Conservation (phyloP, 2,797 vertebrate genomes). For the Pangasius djambal region DNA sequence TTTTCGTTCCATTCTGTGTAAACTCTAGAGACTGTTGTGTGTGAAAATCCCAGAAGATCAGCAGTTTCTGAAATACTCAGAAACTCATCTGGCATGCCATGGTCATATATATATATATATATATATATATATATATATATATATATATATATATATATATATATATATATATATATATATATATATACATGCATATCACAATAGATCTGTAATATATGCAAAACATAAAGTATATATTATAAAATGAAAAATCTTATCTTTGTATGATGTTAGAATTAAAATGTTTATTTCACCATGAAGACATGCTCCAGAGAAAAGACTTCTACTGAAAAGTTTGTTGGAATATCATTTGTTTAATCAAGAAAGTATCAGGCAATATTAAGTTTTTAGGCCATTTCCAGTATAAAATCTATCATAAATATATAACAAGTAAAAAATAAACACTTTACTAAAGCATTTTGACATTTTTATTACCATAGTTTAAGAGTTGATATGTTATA, state of each 20-base stretch:
- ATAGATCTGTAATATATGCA: not conserved
- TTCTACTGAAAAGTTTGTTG: not conserved
- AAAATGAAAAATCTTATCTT: not conserved
- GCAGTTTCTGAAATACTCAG: conserved; percentile 2
- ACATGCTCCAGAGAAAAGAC: not conserved
- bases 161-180: too few species aligned
- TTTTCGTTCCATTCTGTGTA: not conserved
- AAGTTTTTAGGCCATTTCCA: not conserved
- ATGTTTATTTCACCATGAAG: not conserved
- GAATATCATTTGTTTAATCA: not conserved
- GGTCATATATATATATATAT: not conserved
- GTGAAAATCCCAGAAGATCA: not conserved
- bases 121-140: too few species aligned
- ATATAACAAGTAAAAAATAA: not conserved
- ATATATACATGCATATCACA: not conserved
- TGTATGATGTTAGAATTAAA: not conserved
- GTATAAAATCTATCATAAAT: not conserved
- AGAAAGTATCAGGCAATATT: not conserved
- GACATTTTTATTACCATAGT: not conserved
- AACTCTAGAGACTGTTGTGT: not conserved
- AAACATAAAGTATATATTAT: not conserved
- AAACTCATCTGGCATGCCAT: not conserved
- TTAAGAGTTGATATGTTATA: conserved; percentile 2
- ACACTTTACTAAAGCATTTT: not conserved
- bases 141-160: too few species aligned